phyloP scores from a whole-genome alignment of 2,113 vertebrate genomes.

The Dipodomys stephensi region DNA sequence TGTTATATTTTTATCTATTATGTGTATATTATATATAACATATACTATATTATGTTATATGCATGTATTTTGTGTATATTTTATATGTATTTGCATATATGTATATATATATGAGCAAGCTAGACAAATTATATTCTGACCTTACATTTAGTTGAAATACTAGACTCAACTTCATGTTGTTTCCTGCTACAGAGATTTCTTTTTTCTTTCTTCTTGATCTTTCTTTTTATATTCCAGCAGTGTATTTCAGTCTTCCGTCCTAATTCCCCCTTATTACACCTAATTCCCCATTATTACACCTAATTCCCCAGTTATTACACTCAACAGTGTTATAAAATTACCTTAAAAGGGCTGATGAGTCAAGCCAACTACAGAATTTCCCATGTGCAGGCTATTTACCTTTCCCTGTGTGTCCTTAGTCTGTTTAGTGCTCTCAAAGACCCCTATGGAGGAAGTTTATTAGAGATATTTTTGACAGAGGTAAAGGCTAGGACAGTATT shows the following conservation, averaged over 20 bases:
- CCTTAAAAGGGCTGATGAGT: constrained; percentile 45
- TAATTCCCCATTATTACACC: not conserved
- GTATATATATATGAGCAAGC: not conserved
- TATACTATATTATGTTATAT: no score
- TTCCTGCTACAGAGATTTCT: not conserved
- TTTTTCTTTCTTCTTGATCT: not conserved
- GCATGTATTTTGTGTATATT: no score
- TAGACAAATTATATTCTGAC: not conserved
- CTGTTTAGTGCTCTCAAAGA: not conserved
- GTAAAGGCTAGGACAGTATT: not conserved
- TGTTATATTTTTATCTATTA: no score
- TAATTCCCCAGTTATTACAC: not conserved
- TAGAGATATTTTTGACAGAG: not conserved
- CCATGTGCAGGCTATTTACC: not conserved
- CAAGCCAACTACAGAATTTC: not conserved
- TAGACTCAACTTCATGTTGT: not conserved
- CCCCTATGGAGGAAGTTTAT: not conserved
- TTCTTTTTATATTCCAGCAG: not conserved
- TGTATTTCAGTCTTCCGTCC: not conserved
- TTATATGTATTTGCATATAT: no score
- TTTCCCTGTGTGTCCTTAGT: not conserved
- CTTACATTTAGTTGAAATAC: not conserved
- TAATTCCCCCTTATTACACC: not conserved
- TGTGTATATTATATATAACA: no score
- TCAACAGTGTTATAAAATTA: not conserved